Percentiles rank a stretch among this genome's conserved stretches.
phyloP scores from a whole-genome alignment of 1,140 invertebrate genomes.

The Pararge aegeria region DNA sequence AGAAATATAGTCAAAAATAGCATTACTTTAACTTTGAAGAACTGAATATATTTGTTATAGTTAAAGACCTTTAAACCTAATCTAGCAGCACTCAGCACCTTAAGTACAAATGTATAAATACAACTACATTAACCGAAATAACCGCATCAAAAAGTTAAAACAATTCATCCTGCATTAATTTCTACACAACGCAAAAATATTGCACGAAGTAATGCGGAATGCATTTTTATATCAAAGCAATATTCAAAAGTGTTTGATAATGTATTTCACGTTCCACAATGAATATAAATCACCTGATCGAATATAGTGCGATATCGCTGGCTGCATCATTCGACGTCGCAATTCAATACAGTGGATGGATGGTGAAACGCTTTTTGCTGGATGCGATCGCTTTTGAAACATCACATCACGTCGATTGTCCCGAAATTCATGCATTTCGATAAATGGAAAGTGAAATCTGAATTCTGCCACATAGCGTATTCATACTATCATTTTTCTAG shows the following conservation, averaged over 20 bases:
- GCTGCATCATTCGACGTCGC: background rate
- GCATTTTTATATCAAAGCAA: background rate
- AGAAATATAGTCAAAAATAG: too few species aligned
- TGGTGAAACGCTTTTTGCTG: background rate
- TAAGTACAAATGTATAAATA: too few species aligned
- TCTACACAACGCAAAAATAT: too few species aligned
- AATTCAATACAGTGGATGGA: background rate
- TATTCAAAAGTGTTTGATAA: background rate
- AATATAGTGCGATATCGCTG: background rate
- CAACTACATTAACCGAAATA: too few species aligned
- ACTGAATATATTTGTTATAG: too few species aligned
- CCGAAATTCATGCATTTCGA: background rate
- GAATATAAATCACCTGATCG: conserved; percentile 1
- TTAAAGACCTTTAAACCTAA: too few species aligned
- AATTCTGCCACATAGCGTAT: too few species aligned
- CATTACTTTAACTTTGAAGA: too few species aligned
- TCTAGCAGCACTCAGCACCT: too few species aligned
- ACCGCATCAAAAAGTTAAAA: too few species aligned
- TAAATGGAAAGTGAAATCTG: background rate
- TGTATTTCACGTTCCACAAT: conserved; percentile 1
- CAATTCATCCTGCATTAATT: too few species aligned
- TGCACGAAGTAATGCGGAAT: background rate
- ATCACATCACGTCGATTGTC: conserved; percentile 1
- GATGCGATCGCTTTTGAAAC: background rate
- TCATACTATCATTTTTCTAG: too few species aligned